Conservation (phyloP, 2,797 vertebrate species). For the Novumbra hubbsi region DNA sequence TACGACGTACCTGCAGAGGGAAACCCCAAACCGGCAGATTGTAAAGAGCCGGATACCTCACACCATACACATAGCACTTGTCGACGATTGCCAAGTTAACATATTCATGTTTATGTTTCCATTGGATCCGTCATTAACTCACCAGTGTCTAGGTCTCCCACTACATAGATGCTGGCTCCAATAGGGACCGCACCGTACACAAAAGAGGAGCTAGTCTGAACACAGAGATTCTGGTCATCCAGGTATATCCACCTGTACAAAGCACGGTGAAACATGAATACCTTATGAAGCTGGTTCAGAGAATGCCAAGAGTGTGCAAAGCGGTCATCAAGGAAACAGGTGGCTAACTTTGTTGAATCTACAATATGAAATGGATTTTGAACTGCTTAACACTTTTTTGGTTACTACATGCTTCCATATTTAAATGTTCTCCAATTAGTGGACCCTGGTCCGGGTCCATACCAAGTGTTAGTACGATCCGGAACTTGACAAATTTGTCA, state of each 20-base stretch:
- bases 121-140: slow-evolving; percentile 33
- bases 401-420: no score
- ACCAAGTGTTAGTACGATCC: neutral
- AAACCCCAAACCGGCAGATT: neutral
- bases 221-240: slow-evolving; percentile 93
- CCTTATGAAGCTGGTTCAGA: no score
- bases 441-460: no score
- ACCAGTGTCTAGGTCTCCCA: slow-evolving; percentile 98
- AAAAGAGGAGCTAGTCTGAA: slow-evolving; percentile 93
- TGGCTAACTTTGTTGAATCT: no score
- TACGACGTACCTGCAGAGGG: slow-evolving; percentile 83
- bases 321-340: no score
- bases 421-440: neutral
- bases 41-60: neutral
- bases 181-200: slow-evolving; percentile 96
- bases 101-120: neutral
- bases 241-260: slow-evolving; percentile 90
- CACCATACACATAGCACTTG: neutral
- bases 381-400: no score
- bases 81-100: neutral
- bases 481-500: neutral
- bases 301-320: no score
- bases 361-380: no score
- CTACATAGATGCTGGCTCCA: slow-evolving; percentile 94
- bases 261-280: neutral